These are phyloP conservation scores for Gorilla gorilla DNA, from an alignment of 2,113 vertebrate species.

Conservation along the genomic window DNA sequence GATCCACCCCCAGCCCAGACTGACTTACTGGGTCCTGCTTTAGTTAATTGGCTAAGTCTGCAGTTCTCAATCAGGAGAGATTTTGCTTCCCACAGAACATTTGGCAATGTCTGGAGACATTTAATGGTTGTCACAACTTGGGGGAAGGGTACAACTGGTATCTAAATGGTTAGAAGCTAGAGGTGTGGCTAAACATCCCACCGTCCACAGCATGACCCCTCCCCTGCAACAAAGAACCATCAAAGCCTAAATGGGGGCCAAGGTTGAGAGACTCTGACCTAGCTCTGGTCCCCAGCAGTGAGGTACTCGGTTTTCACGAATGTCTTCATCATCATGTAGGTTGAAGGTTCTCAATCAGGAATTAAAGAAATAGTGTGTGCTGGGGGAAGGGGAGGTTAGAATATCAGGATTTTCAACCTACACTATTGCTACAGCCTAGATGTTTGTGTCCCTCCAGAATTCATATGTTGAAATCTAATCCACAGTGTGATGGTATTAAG, in stretches of 20 bases:
- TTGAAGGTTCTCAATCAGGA: background rate
- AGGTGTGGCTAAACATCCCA: background rate
- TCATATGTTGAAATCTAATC: background rate
- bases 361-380: background rate
- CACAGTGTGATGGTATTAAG: background rate
- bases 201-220: background rate
- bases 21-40: background rate
- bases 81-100: background rate
- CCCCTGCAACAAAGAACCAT: background rate
- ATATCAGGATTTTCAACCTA: background rate
- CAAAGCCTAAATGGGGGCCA: background rate
- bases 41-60: background rate
- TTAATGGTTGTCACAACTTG: background rate
- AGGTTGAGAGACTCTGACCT: background rate
- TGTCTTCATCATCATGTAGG: background rate
- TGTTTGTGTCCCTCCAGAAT: background rate
- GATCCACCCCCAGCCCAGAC: background rate
- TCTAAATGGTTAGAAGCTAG: background rate
- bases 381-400: background rate
- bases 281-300: background rate
- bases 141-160: background rate
- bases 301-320: background rate
- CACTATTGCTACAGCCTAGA: background rate
- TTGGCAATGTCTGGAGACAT: background rate
- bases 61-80: background rate